Percentiles rank a stretch among this genome's conserved stretches.
These are phyloP conservation scores for Lasius platythorax DNA, from an alignment of 2,888 invertebrate species.

Conservation along the genomic window DNA sequence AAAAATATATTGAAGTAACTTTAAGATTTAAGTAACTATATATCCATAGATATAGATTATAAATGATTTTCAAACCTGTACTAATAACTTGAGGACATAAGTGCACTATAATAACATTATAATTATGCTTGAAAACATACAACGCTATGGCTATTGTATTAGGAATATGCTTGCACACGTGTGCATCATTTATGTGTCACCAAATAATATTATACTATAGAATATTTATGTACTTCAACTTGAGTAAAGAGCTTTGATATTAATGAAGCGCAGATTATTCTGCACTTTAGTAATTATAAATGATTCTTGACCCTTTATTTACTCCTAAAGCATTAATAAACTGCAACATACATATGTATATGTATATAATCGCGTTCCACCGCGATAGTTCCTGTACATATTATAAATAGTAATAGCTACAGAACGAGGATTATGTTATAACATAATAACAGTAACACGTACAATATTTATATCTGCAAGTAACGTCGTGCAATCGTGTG, in stretches of 20 bases:
- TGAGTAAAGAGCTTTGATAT: neutral
- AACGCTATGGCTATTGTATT: neutral
- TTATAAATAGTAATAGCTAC: constrained; percentile 14
- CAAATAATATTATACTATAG: neutral
- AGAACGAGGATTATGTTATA: neutral
- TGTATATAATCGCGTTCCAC: neutral
- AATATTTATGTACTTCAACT: neutral
- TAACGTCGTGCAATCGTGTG: neutral
- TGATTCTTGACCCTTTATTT: constrained; percentile 20
- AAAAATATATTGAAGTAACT: neutral
- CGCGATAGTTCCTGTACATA: neutral
- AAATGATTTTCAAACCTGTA: neutral
- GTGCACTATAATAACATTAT: neutral
- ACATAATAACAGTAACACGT: neutral
- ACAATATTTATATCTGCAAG: constrained; percentile 20
- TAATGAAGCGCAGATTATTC: neutral
- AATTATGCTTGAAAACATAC: neutral
- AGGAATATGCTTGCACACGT: neutral
- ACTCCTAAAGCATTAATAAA: neutral
- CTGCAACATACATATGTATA: neutral
- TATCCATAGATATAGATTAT: neutral
- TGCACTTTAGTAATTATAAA: neutral
- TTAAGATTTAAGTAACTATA: neutral
- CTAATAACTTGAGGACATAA: neutral
- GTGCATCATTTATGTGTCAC: neutral